Conservation (phyloP, 2,888 invertebrate genomes). For the Clistopyga incitator region DNA sequence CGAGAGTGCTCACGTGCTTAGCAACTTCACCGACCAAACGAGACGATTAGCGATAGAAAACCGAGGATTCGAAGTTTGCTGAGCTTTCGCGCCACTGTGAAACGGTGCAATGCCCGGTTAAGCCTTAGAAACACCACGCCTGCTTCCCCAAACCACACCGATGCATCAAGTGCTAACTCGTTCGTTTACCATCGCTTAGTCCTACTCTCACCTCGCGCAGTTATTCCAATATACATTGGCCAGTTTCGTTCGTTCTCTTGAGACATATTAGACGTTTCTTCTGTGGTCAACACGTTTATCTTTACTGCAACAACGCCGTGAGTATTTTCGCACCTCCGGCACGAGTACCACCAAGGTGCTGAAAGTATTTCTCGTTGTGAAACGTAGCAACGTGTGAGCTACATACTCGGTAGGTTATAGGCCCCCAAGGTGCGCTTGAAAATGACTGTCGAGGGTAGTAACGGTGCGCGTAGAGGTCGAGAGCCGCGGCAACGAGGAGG, state of each 20-base stretch:
- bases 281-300: constrained; percentile 9
- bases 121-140: constrained; percentile 40
- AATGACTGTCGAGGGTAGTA: constrained; percentile 44
- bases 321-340: constrained; percentile 32
- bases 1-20: constrained; percentile 53
- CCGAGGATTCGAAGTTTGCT: constrained; percentile 60
- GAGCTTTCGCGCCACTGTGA: constrained; percentile 49
- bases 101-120: constrained; percentile 53
- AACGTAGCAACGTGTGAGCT: constrained; percentile 40
- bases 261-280: neutral
- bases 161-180: constrained; percentile 36
- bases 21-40: constrained; percentile 60
- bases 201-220: neutral
- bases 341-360: constrained; percentile 14
- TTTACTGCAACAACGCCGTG: neutral
- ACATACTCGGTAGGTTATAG: constrained; percentile 46
- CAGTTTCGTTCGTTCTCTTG: neutral
- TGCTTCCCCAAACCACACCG: constrained; percentile 25
- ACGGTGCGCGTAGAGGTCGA: constrained; percentile 43
- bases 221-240: neutral
- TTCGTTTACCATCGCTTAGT: neutral
- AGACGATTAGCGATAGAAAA: constrained; percentile 65
- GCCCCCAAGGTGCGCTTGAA: constrained; percentile 45
- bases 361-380: constrained; percentile 46
- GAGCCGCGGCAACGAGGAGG: constrained; percentile 16